These are phyloP conservation scores for Axea sp. DNA, from an alignment of 2,888 invertebrate species.

Conservation along the genomic window DNA sequence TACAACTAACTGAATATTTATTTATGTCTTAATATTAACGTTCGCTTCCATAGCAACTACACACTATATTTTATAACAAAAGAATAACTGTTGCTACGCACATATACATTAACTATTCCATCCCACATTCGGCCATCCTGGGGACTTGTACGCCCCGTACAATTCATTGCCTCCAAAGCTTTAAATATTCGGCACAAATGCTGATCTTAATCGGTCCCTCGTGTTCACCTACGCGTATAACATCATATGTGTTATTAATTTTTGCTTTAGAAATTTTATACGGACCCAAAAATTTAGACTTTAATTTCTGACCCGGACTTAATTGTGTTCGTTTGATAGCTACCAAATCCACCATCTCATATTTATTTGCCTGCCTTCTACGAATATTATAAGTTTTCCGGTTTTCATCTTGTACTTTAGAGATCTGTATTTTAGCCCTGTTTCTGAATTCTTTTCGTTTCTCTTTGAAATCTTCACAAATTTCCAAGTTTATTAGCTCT, in stretches of 20 bases:
- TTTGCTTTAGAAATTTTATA: conserved; percentile 27
- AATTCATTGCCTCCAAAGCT: conserved; percentile 23
- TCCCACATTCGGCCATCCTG: conserved; percentile 41
- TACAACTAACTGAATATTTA: no score
- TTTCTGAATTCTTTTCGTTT: conserved; percentile 3
- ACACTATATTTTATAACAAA: no score
- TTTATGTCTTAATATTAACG: no score
- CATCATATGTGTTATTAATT: conserved; percentile 35
- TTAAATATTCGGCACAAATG: conserved; percentile 32
- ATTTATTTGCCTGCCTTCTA: conserved; percentile 38
- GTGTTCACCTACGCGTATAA: not conserved
- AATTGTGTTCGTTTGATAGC: conserved; percentile 69
- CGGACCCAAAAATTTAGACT: conserved; percentile 52
- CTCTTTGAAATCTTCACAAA: not conserved
- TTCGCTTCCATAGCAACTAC: no score
- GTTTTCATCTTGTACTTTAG: conserved; percentile 59
- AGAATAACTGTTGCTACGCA: no score
- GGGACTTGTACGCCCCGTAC: conserved; percentile 5
- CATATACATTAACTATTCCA: no score
- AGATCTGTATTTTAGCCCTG: conserved; percentile 39
- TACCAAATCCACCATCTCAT: conserved; percentile 64
- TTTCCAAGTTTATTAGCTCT: not conserved
- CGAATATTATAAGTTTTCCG: conserved; percentile 32
- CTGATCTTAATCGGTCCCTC: conserved; percentile 25
- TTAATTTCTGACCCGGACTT: conserved; percentile 64